Conservation (phyloP, 2,113 vertebrate genomes). For the Podocnemis expansa region DNA sequence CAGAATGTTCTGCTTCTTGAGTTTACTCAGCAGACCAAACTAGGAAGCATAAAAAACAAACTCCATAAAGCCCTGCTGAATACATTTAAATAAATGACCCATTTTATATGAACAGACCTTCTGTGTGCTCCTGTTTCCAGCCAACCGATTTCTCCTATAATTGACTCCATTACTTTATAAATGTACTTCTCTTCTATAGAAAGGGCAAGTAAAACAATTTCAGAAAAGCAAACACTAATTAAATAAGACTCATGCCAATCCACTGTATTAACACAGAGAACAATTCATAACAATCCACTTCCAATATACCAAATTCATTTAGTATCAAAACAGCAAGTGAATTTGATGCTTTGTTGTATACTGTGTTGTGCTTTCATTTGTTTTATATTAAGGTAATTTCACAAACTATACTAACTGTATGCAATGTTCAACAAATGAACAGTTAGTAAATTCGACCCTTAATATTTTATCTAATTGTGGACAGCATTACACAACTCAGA, state of each 20-base stretch:
- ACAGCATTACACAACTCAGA: slow-evolving; percentile 9
- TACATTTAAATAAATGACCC: slow-evolving; percentile 6
- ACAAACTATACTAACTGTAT: background rate
- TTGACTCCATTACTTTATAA: background rate
- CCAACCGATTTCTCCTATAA: background rate
- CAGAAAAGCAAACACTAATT: slow-evolving; percentile 1
- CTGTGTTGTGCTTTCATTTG: slow-evolving; percentile 15
- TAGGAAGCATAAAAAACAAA: background rate
- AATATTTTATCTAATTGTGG: slow-evolving; percentile 50
- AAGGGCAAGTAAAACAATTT: slow-evolving; percentile 22
- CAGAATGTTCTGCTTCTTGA: background rate
- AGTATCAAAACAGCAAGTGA: slow-evolving; percentile 11
- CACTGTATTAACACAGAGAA: background rate
- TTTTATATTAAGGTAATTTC: slow-evolving; percentile 41
- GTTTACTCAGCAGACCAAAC: background rate
- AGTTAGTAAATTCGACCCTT: slow-evolving; percentile 51
- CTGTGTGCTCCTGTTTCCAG: slow-evolving; percentile 9
- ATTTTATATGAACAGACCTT: slow-evolving; percentile 23
- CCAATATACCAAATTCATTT: background rate
- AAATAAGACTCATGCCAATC: background rate
- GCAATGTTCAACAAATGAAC: background rate
- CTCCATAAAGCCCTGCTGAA: background rate
- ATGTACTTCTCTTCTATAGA: slow-evolving; percentile 5
- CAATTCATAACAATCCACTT: background rate
- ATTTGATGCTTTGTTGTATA: background rate